Percentiles rank a stretch among this genome's conserved stretches.
phyloP scores from a whole-genome alignment of 1,140 invertebrate genomes.

The Copidosoma floridanum region DNA sequence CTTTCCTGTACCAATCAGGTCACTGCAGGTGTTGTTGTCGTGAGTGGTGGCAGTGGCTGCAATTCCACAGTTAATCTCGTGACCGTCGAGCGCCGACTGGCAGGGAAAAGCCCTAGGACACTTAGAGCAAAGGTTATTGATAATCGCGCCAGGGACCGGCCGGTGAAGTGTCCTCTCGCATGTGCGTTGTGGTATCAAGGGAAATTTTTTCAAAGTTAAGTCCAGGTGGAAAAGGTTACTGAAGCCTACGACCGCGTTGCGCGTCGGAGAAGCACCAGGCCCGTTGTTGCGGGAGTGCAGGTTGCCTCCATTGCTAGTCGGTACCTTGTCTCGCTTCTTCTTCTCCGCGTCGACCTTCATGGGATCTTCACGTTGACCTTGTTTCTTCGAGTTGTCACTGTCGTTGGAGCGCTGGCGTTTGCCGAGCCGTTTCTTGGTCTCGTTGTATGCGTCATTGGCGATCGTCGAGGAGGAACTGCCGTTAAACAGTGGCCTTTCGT shows the following conservation, averaged over 20 bases:
- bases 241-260: conserved; percentile 61
- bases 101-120: conserved; percentile 76
- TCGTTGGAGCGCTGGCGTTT: conserved; percentile 36
- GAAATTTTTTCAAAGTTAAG: conserved; percentile 75
- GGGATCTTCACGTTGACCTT: conserved; percentile 36
- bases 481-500: conserved; percentile 12
- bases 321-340: conserved; percentile 36
- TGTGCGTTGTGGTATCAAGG: conserved; percentile 69
- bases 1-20: not conserved
- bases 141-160: conserved; percentile 59
- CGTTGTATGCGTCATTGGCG: conserved; percentile 53
- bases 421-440: too few relatives aligned
- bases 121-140: conserved; percentile 69
- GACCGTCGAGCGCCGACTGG: conserved; percentile 67
- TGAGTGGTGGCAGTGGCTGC: conserved; percentile 1
- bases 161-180: conserved; percentile 70
- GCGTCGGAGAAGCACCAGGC: conserved; percentile 67
- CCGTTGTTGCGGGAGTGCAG: too few relatives aligned
- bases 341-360: conserved; percentile 35
- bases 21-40: not conserved
- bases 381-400: not conserved
- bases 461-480: too few relatives aligned
- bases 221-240: conserved; percentile 75
- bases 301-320: conserved; percentile 25
- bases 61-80: conserved; percentile 56